Evolutionary conservation across 2,797 vertebrate species (phyloP), one percentile per base, ranked within the genome.

Genomic region (Sebastes diploproa): DNA sequence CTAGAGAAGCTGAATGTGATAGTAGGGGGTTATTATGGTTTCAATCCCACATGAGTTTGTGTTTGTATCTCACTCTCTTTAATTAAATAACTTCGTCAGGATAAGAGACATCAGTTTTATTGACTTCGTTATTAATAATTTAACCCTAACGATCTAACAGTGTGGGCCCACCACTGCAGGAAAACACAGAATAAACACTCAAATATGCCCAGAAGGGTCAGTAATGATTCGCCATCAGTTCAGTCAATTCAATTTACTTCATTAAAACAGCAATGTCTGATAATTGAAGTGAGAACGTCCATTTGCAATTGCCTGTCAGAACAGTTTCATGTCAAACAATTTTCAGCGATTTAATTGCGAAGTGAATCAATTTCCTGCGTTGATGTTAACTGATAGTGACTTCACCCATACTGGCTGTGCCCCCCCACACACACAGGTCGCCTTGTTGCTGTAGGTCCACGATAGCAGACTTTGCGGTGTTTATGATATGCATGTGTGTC

Each of bases 311-410:
- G 78, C 73, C 88, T 93, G 89, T 90, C 90, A 88, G 71, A 89
- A 78, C 46, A 20, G 81, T 36, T 93, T 87, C 67, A 81, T 65
- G 70, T 94, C 91, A 93, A 90, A 84, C 30, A 46, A 20, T 87
- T 78, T 83, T 46, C 78, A 30, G 30, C 79, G 42, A 86, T 89
- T 91, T 84, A 79, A 88, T 92, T 87, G 67, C 55, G 72, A 85
- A 84, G 30, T 63, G 32, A 89, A 86, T 90, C 61, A 72, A 72
- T 87, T 90, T 74, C 59, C 79, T 60, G 62, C 61, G 4, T 75
- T 91, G 89, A 92, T 12, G 83, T 71, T 89, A 88, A 90, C 22
- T 7, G 22, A 84, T n/a, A 67, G 83, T 86, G 88, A 91, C 90
- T 82, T 67, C 2, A 5, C 29, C 78, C 72, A 11, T 60, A 63